Evolutionary conservation across 2,113 vertebrate species (phyloP).

Genomic region (Hippocampus barbouri): DNA sequence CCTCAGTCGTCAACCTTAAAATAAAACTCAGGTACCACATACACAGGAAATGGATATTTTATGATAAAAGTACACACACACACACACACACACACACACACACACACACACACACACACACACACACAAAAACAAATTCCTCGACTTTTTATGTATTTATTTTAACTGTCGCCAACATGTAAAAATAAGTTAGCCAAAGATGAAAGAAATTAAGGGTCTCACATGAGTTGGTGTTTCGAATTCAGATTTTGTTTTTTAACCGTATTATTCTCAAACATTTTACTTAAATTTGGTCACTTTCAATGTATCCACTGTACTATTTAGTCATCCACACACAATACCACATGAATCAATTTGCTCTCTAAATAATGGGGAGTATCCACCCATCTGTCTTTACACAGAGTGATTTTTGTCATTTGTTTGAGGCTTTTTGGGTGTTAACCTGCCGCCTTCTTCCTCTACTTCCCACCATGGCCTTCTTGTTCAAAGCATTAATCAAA

Average conservation of each 20-base stretch:
- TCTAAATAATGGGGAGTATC: slow-evolving; percentile 14
- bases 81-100: too few species aligned
- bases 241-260: not conserved
- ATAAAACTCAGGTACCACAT: not conserved
- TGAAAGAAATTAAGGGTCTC: not conserved
- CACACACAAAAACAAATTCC: too few species aligned
- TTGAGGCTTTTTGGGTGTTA: slow-evolving; percentile 41
- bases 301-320: not conserved
- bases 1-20: not conserved
- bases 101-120: too few species aligned
- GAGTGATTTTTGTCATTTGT: slow-evolving; percentile 64
- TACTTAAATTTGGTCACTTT: not conserved
- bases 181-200: not conserved
- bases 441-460: slow-evolving; percentile 4
- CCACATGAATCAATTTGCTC: not conserved
- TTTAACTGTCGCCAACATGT: not conserved
- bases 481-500: slow-evolving; percentile 66
- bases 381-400: slow-evolving; percentile 67
- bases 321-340: not conserved
- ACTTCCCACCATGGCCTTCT: slow-evolving; percentile 42
- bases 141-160: too few species aligned
- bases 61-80: not conserved
- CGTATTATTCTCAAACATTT: not conserved
- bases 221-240: not conserved
- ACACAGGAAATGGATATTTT: not conserved